Percentiles rank a stretch among this genome's conserved stretches.
Conservation (phyloP, 2,113 vertebrate genomes). For the Chascanopsetta lugubris region DNA sequence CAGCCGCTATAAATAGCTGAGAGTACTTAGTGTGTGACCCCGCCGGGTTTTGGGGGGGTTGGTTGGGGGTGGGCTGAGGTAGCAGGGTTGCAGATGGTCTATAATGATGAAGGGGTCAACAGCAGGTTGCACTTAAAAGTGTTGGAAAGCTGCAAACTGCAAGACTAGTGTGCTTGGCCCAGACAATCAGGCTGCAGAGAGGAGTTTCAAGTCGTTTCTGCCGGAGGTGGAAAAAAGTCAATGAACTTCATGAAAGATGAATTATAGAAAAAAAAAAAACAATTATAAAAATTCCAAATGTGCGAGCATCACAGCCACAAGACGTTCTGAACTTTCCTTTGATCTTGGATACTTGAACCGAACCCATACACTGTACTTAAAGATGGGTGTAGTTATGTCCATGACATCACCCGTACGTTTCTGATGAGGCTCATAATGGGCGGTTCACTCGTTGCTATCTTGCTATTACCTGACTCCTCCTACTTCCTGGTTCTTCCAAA, state of each 20-base stretch:
- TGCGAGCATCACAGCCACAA: no score
- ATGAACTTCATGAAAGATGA: background rate
- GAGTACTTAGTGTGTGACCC: constrained; percentile 45
- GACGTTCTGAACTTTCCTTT: no score
- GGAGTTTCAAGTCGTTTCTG: constrained; percentile 26
- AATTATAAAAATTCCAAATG: no score
- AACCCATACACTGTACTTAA: no score
- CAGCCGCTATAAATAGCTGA: constrained; percentile 55
- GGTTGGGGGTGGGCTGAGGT: constrained; percentile 24
- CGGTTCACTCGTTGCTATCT: no score
- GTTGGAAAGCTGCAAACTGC: constrained; percentile 38
- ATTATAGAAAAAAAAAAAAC: no score
- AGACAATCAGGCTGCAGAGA: constrained; percentile 18
- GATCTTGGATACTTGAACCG: no score
- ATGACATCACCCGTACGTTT: no score
- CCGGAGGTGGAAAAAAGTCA: constrained; percentile 1
- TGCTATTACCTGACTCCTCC: no score
- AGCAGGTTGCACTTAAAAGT: constrained; percentile 56
- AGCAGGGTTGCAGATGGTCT: constrained; percentile 32
- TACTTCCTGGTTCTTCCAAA: no score
- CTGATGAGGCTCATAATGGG: no score
- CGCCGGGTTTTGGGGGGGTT: constrained; percentile 21
- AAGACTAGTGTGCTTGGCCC: constrained; percentile 31
- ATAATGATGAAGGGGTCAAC: constrained; percentile 54
- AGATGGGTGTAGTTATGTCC: no score